Percentiles rank a stretch among this genome's conserved stretches.
phyloP scores from a whole-genome alignment of 2,113 vertebrate genomes.

The Miniopterus natalensis region DNA sequence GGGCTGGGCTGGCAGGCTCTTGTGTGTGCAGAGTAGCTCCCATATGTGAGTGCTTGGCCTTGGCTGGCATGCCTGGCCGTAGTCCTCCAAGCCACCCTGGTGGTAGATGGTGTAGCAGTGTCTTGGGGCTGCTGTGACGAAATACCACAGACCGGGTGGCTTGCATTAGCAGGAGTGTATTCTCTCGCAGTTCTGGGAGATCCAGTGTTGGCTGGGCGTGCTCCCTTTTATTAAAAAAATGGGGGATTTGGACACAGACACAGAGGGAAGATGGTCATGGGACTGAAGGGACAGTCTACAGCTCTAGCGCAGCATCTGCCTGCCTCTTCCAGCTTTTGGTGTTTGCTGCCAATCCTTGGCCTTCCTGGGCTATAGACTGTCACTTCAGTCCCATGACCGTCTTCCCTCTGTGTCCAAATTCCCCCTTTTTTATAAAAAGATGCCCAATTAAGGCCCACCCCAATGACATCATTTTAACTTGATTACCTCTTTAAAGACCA shows the following conservation, averaged over 20 bases:
- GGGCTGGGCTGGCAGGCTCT: not conserved
- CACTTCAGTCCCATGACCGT: not conserved
- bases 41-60: accelerated
- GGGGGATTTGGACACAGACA: not conserved
- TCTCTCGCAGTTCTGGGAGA: not conserved
- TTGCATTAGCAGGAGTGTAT: accelerated
- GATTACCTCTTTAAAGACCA: not conserved
- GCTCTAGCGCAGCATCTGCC: not conserved
- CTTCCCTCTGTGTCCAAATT: not conserved
- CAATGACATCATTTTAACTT: not conserved
- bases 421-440: not conserved
- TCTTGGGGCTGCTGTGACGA: not conserved
- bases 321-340: not conserved
- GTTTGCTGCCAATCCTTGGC: not conserved
- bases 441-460: not conserved
- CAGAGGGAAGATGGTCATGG: not conserved
- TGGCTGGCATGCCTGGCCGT: not conserved
- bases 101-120: not conserved
- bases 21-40: not conserved
- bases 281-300: accelerated
- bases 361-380: not conserved
- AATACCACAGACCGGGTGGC: not conserved
- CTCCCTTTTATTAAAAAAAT: not conserved
- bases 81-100: not conserved
- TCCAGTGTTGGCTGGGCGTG: not conserved